These are phyloP conservation scores for Lethenteron camtschaticum DNA, from an alignment of 2,113 vertebrate genomes.

Conservation along the genomic window DNA sequence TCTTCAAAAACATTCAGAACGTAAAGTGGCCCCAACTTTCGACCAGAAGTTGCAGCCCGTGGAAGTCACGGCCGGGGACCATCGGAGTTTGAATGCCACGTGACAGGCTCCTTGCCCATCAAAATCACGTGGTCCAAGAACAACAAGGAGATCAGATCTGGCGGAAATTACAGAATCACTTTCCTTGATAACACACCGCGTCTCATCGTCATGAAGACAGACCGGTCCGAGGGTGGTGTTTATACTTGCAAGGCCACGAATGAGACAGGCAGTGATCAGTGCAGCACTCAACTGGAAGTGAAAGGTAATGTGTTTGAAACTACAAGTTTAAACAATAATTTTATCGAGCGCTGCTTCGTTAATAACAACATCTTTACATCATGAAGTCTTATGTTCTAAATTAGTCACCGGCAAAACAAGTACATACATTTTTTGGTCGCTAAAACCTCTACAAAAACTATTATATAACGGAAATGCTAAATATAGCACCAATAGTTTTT, in stretches of 20 bases:
- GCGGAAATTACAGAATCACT: slow-evolving; percentile 4
- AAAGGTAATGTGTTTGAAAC: not conserved
- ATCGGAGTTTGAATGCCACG: slow-evolving; percentile 63
- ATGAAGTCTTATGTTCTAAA: no score
- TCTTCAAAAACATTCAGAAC: not conserved
- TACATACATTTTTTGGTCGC: no score
- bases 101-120: slow-evolving; percentile 62
- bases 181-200: not conserved
- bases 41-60: slow-evolving; percentile 20
- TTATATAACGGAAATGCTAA: no score
- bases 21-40: slow-evolving; percentile 1
- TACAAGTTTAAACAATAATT: no score
- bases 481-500: no score
- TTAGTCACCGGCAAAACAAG: no score
- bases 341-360: no score
- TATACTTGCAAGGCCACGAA: slow-evolving; percentile 2
- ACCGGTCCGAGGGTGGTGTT: not conserved
- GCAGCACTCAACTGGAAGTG: not conserved
- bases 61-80: slow-evolving; percentile 50
- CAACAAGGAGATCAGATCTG: not conserved
- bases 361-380: no score
- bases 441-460: no score
- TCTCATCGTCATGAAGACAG: not conserved
- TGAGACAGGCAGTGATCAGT: not conserved
- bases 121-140: slow-evolving; percentile 58